Evolutionary conservation across 2,888 invertebrate species (phyloP).

Genomic region (Drosophila sordidula): DNA sequence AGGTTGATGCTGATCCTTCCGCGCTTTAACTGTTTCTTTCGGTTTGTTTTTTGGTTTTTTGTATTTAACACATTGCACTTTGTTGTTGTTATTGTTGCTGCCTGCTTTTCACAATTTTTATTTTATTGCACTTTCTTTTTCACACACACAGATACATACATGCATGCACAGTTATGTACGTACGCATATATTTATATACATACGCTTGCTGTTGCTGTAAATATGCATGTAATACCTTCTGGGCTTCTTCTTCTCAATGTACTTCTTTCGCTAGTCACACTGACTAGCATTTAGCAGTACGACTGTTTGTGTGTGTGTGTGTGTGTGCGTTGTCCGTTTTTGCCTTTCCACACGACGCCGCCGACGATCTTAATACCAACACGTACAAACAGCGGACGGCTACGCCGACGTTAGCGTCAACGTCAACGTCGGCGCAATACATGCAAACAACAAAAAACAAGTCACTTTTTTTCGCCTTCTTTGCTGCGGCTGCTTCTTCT

Average conservation of each 20-base stretch:
- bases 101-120: slow-evolving; percentile 51
- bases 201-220: slow-evolving; percentile 7
- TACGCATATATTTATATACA: background rate
- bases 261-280: slow-evolving; percentile 59
- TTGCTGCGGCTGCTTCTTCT: slow-evolving; percentile 60
- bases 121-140: slow-evolving; percentile 78
- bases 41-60: slow-evolving; percentile 24
- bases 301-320: slow-evolving; percentile 24
- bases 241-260: slow-evolving; percentile 10
- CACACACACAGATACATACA: slow-evolving; percentile 27
- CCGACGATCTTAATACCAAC: slow-evolving; percentile 72
- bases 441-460: slow-evolving; percentile 70
- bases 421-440: slow-evolving; percentile 60
- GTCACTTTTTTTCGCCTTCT: slow-evolving; percentile 70
- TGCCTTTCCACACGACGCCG: slow-evolving; percentile 53
- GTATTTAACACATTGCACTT: slow-evolving; percentile 68
- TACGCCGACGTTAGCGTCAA: slow-evolving; percentile 42
- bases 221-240: slow-evolving; percentile 20
- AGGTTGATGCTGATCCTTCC: slow-evolving; percentile 47
- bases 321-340: slow-evolving; percentile 44
- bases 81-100: slow-evolving; percentile 26
- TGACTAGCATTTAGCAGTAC: slow-evolving; percentile 56
- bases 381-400: slow-evolving; percentile 46
- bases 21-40: slow-evolving; percentile 8
- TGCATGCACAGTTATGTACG: slow-evolving; percentile 4